Percentiles rank a stretch among this genome's conserved stretches.
phyloP scores from a whole-genome alignment of 2,888 invertebrate species.

The Ichneumoninae sp. region DNA sequence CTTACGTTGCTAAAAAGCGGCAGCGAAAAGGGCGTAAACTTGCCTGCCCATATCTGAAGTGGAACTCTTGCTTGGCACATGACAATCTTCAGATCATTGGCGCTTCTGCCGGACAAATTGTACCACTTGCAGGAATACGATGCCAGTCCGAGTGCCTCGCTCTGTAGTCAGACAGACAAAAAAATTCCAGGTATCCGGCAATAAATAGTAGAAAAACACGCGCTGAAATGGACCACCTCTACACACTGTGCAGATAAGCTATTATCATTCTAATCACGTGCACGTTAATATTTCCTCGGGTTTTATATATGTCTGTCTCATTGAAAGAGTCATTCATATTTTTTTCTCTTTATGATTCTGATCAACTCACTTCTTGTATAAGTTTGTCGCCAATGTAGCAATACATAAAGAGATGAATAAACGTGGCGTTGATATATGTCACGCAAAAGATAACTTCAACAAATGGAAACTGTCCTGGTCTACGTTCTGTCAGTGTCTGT shows the following conservation, averaged over 20 bases:
- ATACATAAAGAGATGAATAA: slow-evolving; percentile 57
- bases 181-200: neutral
- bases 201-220: neutral
- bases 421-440: slow-evolving; percentile 24
- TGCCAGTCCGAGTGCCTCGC: slow-evolving; percentile 37
- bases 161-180: slow-evolving; percentile 25
- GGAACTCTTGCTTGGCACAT: slow-evolving; percentile 44
- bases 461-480: neutral
- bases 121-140: slow-evolving; percentile 61
- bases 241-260: neutral
- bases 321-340: neutral
- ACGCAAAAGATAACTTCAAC: no score
- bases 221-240: neutral
- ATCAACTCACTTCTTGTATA: slow-evolving; percentile 39
- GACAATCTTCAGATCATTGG: slow-evolving; percentile 48
- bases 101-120: slow-evolving; percentile 39
- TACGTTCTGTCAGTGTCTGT: neutral
- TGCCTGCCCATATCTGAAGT: slow-evolving; percentile 44
- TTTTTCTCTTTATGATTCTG: neutral
- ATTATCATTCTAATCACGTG: slow-evolving; percentile 5
- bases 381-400: slow-evolving; percentile 66
- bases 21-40: slow-evolving; percentile 62
- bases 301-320: neutral
- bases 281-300: slow-evolving; percentile 1
- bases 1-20: neutral